Evolutionary conservation across 2,113 vertebrate genomes (phyloP).

Genomic region (Electrona antarctica): DNA sequence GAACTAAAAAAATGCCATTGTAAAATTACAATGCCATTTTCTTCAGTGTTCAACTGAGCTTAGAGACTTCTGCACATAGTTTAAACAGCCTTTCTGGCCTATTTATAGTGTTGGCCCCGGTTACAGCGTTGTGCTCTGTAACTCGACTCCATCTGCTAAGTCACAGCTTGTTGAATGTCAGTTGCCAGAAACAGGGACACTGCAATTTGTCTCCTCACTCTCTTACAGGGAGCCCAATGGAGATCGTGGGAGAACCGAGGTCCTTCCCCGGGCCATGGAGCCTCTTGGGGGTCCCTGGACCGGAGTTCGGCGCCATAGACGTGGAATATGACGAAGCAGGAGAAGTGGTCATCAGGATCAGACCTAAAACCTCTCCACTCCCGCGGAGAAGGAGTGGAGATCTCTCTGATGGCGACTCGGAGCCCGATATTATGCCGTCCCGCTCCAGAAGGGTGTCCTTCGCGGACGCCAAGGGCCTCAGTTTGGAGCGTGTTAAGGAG

Average conservation of each 20-base stretch:
- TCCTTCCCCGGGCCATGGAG: conserved; percentile 58
- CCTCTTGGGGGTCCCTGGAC: conserved; percentile 55
- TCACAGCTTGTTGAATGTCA: conserved; percentile 88
- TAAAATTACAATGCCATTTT: conserved; percentile 48
- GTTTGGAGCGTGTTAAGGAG: conserved; percentile 92
- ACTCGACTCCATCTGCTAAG: conserved; percentile 91
- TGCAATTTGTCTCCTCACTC: conserved; percentile 67
- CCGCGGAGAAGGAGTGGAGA: conserved; percentile 64
- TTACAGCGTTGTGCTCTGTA: conserved; percentile 92
- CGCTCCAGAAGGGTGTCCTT: conserved; percentile 91
- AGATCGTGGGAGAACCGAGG: conserved; percentile 80
- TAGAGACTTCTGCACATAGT: conserved; percentile 81
- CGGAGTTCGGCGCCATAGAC: conserved; percentile 36
- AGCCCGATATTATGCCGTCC: conserved; percentile 49
- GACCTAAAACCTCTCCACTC: conserved; percentile 74
- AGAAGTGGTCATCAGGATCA: conserved; percentile 59
- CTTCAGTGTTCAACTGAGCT: conserved; percentile 61
- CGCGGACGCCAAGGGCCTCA: conserved; percentile 90
- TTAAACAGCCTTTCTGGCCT: conserved; percentile 76
- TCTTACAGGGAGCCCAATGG: conserved; percentile 86
- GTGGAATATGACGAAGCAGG: conserved; percentile 71
- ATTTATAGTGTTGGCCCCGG: conserved; percentile 93
- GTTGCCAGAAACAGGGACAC: conserved; percentile 80
- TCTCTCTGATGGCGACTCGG: conserved; percentile 70
- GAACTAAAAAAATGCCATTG: not conserved